Conservation (phyloP, 1,140 invertebrate genomes). For the Penaeus japonicus region DNA sequence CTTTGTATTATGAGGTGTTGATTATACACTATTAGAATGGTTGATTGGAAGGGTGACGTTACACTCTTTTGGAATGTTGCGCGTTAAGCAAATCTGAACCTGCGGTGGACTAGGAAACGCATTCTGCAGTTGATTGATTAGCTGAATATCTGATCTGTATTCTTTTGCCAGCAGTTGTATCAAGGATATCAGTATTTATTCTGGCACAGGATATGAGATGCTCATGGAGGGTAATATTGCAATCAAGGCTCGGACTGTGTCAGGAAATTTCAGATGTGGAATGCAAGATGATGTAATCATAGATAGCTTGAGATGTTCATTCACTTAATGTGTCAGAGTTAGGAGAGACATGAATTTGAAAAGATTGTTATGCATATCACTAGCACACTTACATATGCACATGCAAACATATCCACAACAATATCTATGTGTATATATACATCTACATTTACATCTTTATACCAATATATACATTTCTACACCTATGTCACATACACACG, state of each 20-base stretch:
- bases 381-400: neutral
- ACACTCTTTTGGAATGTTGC: constrained; percentile 3
- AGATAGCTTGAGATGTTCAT: no score
- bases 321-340: no score
- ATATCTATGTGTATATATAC: neutral
- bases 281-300: no score
- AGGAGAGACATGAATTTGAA: no score
- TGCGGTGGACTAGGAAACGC: neutral
- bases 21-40: constrained; percentile 1
- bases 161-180: no score
- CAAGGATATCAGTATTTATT: no score
- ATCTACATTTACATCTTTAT: neutral
- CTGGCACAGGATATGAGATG: no score
- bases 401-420: neutral
- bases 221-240: no score
- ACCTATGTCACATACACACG: neutral
- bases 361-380: neutral
- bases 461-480: neutral
- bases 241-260: no score
- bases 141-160: neutral
- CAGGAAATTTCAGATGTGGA: no score
- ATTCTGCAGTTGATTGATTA: neutral
- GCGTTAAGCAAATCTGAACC: constrained; percentile 50
- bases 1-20: neutral
- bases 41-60: constrained; percentile 24